A percentile compares a stretch with the other conserved stretches of the same genome.
These are phyloP conservation scores for Brachyhypopomus gauderio DNA, from an alignment of 2,113 vertebrate genomes.

Conservation along the genomic window DNA sequence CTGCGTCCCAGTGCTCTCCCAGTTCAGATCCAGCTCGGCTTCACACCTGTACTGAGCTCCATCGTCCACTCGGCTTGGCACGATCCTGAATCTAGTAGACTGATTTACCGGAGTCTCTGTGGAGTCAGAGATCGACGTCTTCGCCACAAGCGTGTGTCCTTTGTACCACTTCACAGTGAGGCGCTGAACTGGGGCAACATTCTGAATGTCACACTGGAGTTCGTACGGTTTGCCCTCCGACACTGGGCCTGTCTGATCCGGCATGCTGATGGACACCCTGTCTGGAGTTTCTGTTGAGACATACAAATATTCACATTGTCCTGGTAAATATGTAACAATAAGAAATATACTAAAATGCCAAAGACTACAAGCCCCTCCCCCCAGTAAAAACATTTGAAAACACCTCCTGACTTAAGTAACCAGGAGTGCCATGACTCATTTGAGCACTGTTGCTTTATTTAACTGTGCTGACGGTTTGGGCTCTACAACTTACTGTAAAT, in stretches of 20 bases:
- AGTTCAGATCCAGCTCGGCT: constrained; percentile 58
- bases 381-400: too few species aligned
- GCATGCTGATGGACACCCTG: background rate
- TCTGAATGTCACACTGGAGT: constrained; percentile 66
- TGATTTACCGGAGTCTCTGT: background rate
- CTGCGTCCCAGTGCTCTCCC: constrained; percentile 43
- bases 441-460: too few species aligned
- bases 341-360: too few species aligned
- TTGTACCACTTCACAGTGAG: constrained; percentile 62
- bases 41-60: constrained; percentile 52
- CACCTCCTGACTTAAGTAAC: too few species aligned
- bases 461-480: background rate
- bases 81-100: constrained; percentile 6
- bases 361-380: too few species aligned
- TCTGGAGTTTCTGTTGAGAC: too few species aligned
- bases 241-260: background rate
- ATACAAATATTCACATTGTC: too few species aligned
- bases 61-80: constrained; percentile 35
- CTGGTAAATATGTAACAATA: too few species aligned
- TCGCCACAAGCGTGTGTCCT: rapidly evolving
- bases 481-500: constrained; percentile 71
- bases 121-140: rapidly evolving
- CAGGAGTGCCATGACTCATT: too few species aligned
- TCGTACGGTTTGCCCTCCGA: constrained; percentile 20
- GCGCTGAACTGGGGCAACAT: constrained; percentile 54